phyloP scores from a whole-genome alignment of 2,888 invertebrate genomes.

The Zelleria hepariella region DNA sequence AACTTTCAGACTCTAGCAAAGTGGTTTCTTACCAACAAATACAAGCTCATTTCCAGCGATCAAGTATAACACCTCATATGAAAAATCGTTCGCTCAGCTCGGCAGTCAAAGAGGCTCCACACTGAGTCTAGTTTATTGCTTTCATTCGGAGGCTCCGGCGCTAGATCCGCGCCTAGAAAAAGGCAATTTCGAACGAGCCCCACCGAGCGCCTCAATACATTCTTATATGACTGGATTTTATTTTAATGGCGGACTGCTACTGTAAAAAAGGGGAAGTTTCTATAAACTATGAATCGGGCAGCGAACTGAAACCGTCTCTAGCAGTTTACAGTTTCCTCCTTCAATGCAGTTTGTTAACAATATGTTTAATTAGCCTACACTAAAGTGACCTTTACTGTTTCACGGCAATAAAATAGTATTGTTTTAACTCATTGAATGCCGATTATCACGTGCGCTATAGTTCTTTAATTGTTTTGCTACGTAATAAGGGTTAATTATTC shows the following conservation, averaged over 20 bases:
- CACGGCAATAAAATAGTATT: too few relatives aligned
- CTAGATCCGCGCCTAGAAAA: background rate
- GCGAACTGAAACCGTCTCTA: too few relatives aligned
- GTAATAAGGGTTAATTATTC: too few relatives aligned
- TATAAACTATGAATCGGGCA: too few relatives aligned
- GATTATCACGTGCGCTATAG: too few relatives aligned
- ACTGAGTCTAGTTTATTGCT: slow-evolving; percentile 3
- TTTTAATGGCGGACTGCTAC: background rate
- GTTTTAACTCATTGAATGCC: too few relatives aligned
- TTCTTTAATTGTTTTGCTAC: too few relatives aligned
- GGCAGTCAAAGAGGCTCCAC: background rate
- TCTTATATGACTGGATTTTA: background rate
- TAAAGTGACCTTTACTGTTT: too few relatives aligned
- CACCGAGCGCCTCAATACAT: background rate
- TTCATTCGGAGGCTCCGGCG: background rate
- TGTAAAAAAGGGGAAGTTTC: background rate
- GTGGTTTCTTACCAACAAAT: background rate
- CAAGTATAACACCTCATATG: background rate
- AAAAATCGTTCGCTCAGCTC: background rate
- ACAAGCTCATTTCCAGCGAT: background rate
- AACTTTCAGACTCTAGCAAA: background rate
- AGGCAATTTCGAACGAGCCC: slow-evolving; percentile 1
- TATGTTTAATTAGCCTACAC: too few relatives aligned
- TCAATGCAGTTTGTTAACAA: too few relatives aligned
- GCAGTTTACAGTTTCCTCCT: too few relatives aligned